Conservation (phyloP, 2,113 vertebrate species). For the Hymenochirus boettgeri region DNA sequence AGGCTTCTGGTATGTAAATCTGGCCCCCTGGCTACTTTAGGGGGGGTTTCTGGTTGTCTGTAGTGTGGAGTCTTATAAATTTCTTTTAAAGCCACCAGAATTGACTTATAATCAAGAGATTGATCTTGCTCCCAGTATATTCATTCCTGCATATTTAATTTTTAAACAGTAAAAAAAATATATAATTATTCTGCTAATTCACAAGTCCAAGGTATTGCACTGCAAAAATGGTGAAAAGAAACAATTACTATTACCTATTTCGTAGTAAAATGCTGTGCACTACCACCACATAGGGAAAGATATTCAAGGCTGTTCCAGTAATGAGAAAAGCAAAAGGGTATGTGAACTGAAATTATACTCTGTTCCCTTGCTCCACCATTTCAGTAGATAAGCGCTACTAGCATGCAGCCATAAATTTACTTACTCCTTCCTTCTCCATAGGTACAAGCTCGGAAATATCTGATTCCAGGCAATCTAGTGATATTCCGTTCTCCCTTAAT, state of each 20-base stretch:
- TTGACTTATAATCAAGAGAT: no score
- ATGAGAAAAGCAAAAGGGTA: slow-evolving; percentile 25
- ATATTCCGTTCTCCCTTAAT: slow-evolving; percentile 20
- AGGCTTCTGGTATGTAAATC: no score
- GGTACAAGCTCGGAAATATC: not conserved
- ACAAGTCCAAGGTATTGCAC: not conserved
- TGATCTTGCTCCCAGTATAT: no score
- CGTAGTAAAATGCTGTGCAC: slow-evolving; percentile 9
- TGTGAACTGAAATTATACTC: slow-evolving; percentile 27
- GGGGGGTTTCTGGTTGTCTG: no score
- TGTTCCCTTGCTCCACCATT: not conserved
- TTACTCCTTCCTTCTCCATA: not conserved
- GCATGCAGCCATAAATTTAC: slow-evolving; percentile 5
- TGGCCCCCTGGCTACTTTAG: no score
- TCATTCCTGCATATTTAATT: not conserved
- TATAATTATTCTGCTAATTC: no score
- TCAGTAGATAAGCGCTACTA: slow-evolving; percentile 12
- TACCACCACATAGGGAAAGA: slow-evolving; percentile 14
- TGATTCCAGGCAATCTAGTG: not conserved
- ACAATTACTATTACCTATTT: slow-evolving; percentile 7
- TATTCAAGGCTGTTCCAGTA: slow-evolving; percentile 6
- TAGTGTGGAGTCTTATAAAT: no score
- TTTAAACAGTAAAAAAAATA: no score
- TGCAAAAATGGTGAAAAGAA: not conserved
- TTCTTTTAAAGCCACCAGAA: no score